phyloP scores from a whole-genome alignment of 1,140 invertebrate species.

The Thrips palmi region DNA sequence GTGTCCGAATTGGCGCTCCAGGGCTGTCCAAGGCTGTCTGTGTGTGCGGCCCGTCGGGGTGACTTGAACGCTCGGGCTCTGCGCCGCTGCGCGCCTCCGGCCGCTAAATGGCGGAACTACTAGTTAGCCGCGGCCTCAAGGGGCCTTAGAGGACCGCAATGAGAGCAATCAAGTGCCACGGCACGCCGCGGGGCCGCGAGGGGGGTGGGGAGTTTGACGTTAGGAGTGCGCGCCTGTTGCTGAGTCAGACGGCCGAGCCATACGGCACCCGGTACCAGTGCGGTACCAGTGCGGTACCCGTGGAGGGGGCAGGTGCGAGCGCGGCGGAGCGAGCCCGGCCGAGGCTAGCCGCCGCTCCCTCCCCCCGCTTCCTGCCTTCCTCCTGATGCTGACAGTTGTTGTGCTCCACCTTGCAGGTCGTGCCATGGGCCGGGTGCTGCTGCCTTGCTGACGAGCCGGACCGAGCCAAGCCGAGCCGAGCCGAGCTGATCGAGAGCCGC shows the following conservation, averaged over 20 bases:
- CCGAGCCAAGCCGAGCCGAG: not conserved
- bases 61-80: conserved; percentile 4
- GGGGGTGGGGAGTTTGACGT: conserved; percentile 2
- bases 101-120: not conserved
- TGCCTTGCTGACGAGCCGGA: too few relatives aligned
- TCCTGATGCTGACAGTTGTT: conserved; percentile 17
- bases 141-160: conserved; percentile 2
- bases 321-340: not conserved
- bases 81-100: not conserved
- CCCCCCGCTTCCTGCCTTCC: conserved; percentile 4
- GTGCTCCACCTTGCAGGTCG: conserved; percentile 18
- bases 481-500: conserved; percentile 14
- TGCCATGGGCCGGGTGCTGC: conserved; percentile 16
- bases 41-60: conserved; percentile 1
- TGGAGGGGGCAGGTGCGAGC: conserved; percentile 1
- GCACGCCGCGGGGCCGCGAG: not conserved
- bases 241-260: not conserved
- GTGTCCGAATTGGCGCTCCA: conserved; percentile 3
- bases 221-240: conserved; percentile 1
- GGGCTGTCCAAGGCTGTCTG: not conserved
- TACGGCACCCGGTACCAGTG: not conserved
- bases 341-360: not conserved
- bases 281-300: not conserved
- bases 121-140: not conserved
- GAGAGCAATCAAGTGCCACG: conserved; percentile 1